Evolutionary conservation across 1,140 invertebrate species (phyloP), one percentile per base, ranked within the genome.

Genomic region (Lordiphosa clarofinis): DNA sequence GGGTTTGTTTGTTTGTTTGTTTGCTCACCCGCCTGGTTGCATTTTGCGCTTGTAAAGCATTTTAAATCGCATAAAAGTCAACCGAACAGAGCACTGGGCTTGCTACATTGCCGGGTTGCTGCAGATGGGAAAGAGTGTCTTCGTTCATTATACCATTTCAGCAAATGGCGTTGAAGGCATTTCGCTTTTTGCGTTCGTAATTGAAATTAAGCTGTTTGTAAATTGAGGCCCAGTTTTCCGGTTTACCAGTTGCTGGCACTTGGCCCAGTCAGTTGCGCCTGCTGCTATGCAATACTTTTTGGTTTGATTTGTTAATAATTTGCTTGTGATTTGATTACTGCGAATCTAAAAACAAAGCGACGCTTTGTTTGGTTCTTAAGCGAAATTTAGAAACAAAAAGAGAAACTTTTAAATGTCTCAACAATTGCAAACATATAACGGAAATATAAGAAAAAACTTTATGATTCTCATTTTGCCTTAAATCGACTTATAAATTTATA

Each of bases 121-220:
- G 12, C 36, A 28, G 48, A 42, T 42, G 52, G 13, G 40, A n/a
- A n/a, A 9, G 21, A 31, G n/a, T 35, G 12, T 12, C 49, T 44
- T 19, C 39, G 67, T 72, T 78, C 68, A 72, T 66, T 78, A 54
- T 49, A 35, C 49, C 40, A 64, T 64, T 56, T 63, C 71, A 67
- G 38, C 46, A 58, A 55, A 50, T 19, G 36, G 59, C 4, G 40
- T 31, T 46, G 43, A 46, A 49, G 19, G 19, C 40, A 31, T 59
- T 31, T 15, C 31, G 13, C 57, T 28, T 38, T 63, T 56, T 73
- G 71, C 56, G 61, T 66, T 55, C 37, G 53, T 72, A 78, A 78
- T 78, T 79, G 64, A 73, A 78, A 79, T 78, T 73, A 73, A 79
- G 58, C 68, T 56, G 47, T 64, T 62, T 63, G 44, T 55, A 78